Base-by-base conservation (phyloP, 2,113 vertebrate species). In the Thalassoma bifasciatum region DNA sequence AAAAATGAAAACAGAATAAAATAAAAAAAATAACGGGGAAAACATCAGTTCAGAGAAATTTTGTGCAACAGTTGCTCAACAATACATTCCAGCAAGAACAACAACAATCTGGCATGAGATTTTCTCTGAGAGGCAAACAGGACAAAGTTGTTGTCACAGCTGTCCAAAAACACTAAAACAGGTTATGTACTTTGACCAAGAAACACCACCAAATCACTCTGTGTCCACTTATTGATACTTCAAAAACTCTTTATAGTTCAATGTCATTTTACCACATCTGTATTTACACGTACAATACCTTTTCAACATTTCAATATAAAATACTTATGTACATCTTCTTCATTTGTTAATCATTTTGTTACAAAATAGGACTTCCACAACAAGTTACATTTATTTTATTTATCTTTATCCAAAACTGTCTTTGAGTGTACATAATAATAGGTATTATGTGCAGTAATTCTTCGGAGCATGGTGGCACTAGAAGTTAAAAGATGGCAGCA, bases 11-110 rank as follows among this genome's bases (percentile, higher is more conserved):
- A 30, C 30, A 30, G 30, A 3, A 30, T 10, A 58, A 38, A n/a
- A 58, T n/a, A 5, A 58, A 49, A 47, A 13, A 49, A 21, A 22
- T 11, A 60, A 60, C 22, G 22, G 66, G 75, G 79, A 59, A 67
- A 79, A 85, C 82, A 83, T 92, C 91, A 93, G 90, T 94, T 94
- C 90, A 93, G 93, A 95, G 92, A 84, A 89, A 89, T 92, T 46
- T 95, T 96, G 96, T 96, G 95, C 95, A 96, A 95, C 94, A 86
- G 85, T 93, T 95, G 94, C 92, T 90, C 91, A 93, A 95, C 94
- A 91, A 93, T 96, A 97, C 95, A 95, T 96, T 97, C 95, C 94
- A 96, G 92, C 93, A 88, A 93, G 85, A 90, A 94, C 94, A 93
- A 95, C 95, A 95, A 95, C 94, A 93, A 95, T 96, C 84, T 81